These are phyloP conservation scores for Oasisia sp. DNA, from an alignment of 2,888 invertebrate species.

Conservation along the genomic window DNA sequence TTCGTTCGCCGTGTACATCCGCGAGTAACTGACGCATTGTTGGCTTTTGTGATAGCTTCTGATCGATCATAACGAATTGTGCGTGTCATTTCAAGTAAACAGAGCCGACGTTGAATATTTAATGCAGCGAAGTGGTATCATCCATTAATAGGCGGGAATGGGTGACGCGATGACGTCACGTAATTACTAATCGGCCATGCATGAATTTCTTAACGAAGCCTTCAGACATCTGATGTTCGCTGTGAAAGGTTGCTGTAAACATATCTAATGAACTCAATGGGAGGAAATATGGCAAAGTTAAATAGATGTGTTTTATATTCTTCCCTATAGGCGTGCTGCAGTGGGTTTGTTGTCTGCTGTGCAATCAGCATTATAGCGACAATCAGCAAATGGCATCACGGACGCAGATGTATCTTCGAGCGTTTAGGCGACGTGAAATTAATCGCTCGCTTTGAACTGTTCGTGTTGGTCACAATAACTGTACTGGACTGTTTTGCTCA, in stretches of 20 bases:
- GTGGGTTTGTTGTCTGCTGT: too few species aligned
- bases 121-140: not conserved
- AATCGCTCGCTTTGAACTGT: not conserved
- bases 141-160: slow-evolving; percentile 11
- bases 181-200: not conserved
- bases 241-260: not conserved
- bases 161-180: not conserved
- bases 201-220: not conserved
- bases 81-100: not conserved
- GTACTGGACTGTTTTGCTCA: not conserved
- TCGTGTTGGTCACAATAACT: not conserved
- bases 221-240: not conserved
- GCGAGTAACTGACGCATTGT: not conserved
- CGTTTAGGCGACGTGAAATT: not conserved
- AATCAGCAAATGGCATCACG: too few species aligned
- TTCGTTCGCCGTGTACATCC: not conserved
- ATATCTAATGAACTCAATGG: not conserved
- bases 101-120: not conserved
- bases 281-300: not conserved
- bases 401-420: not conserved
- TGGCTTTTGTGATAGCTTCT: not conserved
- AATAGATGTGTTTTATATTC: not conserved
- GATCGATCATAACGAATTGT: slow-evolving; percentile 4
- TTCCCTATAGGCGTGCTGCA: too few species aligned
- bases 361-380: too few species aligned